A percentile compares a stretch with the other conserved stretches of the same genome.
Conservation (phyloP, 2,888 invertebrate species). For the Brachyptera risi region DNA sequence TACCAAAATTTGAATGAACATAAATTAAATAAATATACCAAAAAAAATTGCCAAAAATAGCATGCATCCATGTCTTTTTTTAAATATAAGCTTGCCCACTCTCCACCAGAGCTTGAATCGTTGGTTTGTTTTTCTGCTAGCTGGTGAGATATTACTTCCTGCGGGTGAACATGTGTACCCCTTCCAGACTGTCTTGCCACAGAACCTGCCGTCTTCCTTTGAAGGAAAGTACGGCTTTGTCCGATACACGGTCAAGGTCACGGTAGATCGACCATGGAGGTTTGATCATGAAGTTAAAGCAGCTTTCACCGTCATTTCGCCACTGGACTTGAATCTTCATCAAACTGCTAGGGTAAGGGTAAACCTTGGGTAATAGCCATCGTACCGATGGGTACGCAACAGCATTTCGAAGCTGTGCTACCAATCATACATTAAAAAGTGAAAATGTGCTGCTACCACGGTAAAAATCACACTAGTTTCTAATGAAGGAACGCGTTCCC, state of each 20-base stretch:
- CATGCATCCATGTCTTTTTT: too few species aligned
- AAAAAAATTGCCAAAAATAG: too few species aligned
- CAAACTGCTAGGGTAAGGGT: constrained; percentile 63
- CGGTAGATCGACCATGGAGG: constrained; percentile 76
- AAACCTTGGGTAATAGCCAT: too few species aligned
- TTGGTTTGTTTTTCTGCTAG: constrained; percentile 40
- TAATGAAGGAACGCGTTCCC: too few species aligned
- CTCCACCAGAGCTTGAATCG: constrained; percentile 36
- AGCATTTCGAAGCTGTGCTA: too few species aligned
- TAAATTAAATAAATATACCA: too few species aligned
- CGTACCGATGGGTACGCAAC: too few species aligned
- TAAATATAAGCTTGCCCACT: too few species aligned
- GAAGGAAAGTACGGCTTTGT: constrained; percentile 71
- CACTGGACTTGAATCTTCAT: constrained; percentile 76
- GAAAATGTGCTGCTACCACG: too few species aligned
- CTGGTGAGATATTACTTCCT: constrained; percentile 63
- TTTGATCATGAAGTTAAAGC: constrained; percentile 78
- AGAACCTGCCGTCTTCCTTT: constrained; percentile 74
- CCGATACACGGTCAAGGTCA: constrained; percentile 77
- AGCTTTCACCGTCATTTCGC: constrained; percentile 76
- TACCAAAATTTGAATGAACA: too few species aligned
- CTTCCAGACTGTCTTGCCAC: constrained; percentile 69
- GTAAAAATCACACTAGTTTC: too few species aligned
- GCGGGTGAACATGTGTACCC: constrained; percentile 71
- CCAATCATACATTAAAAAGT: too few species aligned